Conservation (phyloP, 1,140 invertebrate species). For the Hydropsyche tenuis region DNA sequence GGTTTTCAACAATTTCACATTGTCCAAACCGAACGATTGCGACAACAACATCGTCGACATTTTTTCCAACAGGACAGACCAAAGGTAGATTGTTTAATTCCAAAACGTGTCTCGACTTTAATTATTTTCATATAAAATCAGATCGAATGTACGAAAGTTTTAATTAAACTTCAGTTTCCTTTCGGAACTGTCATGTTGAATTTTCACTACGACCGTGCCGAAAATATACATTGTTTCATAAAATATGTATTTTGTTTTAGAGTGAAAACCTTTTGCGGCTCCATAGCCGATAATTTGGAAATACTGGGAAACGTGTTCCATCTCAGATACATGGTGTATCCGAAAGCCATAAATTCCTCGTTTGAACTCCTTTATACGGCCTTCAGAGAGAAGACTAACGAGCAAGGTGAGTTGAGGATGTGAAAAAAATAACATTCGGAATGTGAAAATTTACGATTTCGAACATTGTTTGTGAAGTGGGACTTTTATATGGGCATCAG, state of each 20-base stretch:
- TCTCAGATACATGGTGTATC: slow-evolving; percentile 73
- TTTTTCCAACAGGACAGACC: slow-evolving; percentile 71
- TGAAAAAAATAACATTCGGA: too few relatives aligned
- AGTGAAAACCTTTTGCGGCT: slow-evolving; percentile 78
- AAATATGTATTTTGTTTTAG: slow-evolving; percentile 52
- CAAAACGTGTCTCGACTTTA: too few relatives aligned
- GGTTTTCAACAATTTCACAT: slow-evolving; percentile 70
- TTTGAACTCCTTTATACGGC: slow-evolving; percentile 79
- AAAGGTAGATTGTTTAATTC: background rate
- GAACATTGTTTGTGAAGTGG: too few relatives aligned
- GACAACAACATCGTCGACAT: slow-evolving; percentile 83
- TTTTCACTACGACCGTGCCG: too few relatives aligned
- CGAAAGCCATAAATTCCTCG: slow-evolving; percentile 68
- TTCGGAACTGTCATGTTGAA: too few relatives aligned
- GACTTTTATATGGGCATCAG: background rate
- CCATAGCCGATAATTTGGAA: slow-evolving; percentile 74
- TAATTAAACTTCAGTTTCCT: too few relatives aligned
- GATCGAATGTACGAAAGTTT: background rate
- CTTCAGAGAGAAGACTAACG: slow-evolving; percentile 67
- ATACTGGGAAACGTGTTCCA: slow-evolving; percentile 69
- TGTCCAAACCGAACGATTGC: slow-evolving; percentile 82
- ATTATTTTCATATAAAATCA: background rate
- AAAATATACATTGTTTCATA: too few relatives aligned
- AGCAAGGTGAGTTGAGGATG: slow-evolving; percentile 47
- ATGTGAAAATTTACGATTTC: too few relatives aligned